A percentile compares a stretch with the other conserved stretches of the same genome.
Conservation (phyloP, 2,888 invertebrate genomes). For the Lottia gigantea region DNA sequence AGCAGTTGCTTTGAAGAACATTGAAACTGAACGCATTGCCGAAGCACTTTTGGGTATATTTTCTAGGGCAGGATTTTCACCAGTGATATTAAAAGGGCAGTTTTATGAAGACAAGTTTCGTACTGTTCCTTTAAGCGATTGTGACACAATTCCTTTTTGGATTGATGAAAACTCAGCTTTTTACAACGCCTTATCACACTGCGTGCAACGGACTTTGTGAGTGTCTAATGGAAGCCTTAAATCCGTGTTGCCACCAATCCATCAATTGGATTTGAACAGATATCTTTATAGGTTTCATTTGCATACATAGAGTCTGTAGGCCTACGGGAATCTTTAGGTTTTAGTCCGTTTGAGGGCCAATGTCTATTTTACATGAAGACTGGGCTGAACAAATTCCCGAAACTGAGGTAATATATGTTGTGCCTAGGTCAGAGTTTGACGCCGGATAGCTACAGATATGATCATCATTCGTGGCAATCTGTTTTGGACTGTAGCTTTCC, state of each 20-base stretch:
- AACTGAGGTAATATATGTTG: constrained; percentile 12
- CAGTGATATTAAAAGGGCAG: constrained; percentile 28
- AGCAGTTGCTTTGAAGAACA: constrained; percentile 23
- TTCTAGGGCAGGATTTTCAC: constrained; percentile 31
- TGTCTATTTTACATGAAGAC: constrained; percentile 17
- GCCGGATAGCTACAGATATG: constrained; percentile 28
- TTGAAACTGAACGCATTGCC: constrained; percentile 30
- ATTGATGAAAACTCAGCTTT: too few species aligned
- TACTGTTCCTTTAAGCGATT: too few species aligned
- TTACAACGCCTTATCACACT: constrained; percentile 12
- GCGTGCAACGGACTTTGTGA: constrained; percentile 23
- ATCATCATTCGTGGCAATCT: too few species aligned
- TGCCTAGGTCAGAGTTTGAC: too few species aligned
- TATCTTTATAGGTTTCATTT: constrained; percentile 25
- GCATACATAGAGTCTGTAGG: constrained; percentile 27
- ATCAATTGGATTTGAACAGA: constrained; percentile 27
- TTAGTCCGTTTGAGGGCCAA: constrained; percentile 25
- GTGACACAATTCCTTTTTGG: too few species aligned
- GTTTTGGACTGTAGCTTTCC: too few species aligned
- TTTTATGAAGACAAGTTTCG: too few species aligned
- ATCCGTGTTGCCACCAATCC: constrained; percentile 4
- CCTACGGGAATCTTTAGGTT: constrained; percentile 21
- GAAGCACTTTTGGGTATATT: constrained; percentile 32
- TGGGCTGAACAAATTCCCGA: constrained; percentile 15
- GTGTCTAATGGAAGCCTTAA: constrained; percentile 16